Evolutionary conservation across 2,888 invertebrate species (phyloP).

Genomic region (Pristionchus exspectatus): DNA sequence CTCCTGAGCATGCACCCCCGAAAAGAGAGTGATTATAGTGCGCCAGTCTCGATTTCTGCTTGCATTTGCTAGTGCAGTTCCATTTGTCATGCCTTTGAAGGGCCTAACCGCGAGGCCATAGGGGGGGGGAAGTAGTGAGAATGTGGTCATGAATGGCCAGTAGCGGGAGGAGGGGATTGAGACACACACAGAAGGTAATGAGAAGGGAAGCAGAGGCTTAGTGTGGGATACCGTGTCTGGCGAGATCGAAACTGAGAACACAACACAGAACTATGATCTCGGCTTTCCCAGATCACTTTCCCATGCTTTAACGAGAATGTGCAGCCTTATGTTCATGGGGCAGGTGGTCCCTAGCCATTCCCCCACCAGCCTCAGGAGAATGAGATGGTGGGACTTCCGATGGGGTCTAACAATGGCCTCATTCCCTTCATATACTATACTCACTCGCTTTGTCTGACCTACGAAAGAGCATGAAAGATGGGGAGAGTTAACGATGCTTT

Average conservation of each 20-base stretch:
- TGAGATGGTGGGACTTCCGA: neutral
- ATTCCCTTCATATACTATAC: neutral
- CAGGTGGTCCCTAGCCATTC: constrained; percentile 40
- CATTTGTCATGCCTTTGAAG: constrained; percentile 30
- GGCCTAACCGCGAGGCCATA: neutral
- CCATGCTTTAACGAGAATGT: neutral
- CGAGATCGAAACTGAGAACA: neutral
- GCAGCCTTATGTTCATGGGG: neutral
- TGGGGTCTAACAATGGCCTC: neutral
- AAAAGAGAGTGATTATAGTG: constrained; percentile 26
- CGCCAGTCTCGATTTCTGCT: neutral
- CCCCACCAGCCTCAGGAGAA: neutral
- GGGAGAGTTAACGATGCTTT: neutral
- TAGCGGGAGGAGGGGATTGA: constrained; percentile 20
- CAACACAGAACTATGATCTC: no score
- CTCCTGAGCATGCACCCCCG: neutral
- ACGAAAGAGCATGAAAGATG: neutral
- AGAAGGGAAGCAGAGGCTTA: neutral
- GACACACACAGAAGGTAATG: constrained; percentile 20
- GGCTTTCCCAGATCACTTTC: no score
- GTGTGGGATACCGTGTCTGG: neutral
- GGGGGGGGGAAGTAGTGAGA: constrained; percentile 27
- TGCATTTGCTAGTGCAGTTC: constrained; percentile 44
- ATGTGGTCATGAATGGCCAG: constrained; percentile 27
- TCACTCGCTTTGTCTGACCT: neutral